Percentiles rank a stretch among this genome's conserved stretches.
Evolutionary conservation across 2,888 invertebrate species (phyloP).

Genomic region (Acrobasis consociella): DNA sequence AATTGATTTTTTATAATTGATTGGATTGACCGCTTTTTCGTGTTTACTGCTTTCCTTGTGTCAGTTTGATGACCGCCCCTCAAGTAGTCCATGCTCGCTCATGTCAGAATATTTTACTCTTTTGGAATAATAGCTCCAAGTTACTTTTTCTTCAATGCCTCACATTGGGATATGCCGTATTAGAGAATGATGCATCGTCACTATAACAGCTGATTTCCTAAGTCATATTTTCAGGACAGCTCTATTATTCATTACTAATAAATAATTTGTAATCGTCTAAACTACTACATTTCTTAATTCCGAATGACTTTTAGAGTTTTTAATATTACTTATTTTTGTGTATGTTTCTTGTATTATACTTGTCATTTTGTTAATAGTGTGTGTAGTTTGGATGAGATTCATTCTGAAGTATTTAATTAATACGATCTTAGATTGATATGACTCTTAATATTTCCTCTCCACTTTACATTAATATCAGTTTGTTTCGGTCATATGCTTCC

Average conservation of each 20-base stretch:
- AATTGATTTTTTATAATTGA: conserved; percentile 75
- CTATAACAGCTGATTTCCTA: conserved; percentile 81
- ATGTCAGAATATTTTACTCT: conserved; percentile 76
- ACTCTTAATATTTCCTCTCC: conserved; percentile 60
- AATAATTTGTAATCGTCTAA: conserved; percentile 69
- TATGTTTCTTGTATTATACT: conserved; percentile 30
- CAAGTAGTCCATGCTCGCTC: conserved; percentile 82
- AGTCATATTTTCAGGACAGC: conserved; percentile 79
- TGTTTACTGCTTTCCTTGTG: conserved; percentile 85
- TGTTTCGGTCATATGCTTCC: conserved; percentile 76
- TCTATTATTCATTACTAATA: conserved; percentile 82
- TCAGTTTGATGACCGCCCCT: conserved; percentile 83
- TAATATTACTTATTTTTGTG: conserved; percentile 28
- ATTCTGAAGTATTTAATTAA: conserved; percentile 64
- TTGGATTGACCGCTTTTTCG: conserved; percentile 84
- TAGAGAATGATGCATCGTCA: conserved; percentile 83
- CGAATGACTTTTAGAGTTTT: conserved; percentile 31
- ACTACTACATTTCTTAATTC: conserved; percentile 55
- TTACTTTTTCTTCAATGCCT: conserved; percentile 79
- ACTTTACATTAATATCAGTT: conserved; percentile 65
- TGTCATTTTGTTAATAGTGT: conserved; percentile 30
- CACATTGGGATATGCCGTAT: conserved; percentile 81
- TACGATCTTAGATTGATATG: conserved; percentile 65
- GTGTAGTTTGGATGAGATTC: conserved; percentile 76
- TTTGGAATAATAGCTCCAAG: conserved; percentile 76